Evolutionary conservation across 2,888 invertebrate genomes (phyloP).

Genomic region (Pollenia amentaria): DNA sequence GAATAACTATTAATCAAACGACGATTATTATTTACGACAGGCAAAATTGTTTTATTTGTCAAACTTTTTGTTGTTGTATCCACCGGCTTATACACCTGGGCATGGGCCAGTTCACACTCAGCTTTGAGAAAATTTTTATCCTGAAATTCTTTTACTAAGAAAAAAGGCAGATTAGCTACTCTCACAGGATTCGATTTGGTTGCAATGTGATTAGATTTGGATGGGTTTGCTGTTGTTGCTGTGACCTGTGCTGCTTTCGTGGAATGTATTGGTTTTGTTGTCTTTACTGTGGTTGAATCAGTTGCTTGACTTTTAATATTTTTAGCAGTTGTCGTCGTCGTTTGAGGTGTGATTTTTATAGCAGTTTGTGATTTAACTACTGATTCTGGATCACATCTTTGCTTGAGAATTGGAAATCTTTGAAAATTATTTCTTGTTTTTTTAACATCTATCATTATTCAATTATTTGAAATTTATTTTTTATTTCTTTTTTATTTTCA

Average conservation of each 20-base stretch:
- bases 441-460: constrained; percentile 83
- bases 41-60: constrained; percentile 54
- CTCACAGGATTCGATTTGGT: constrained; percentile 79
- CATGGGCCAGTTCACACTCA: constrained; percentile 83
- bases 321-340: constrained; percentile 57
- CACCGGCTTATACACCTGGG: constrained; percentile 78
- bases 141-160: constrained; percentile 81
- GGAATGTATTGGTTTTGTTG: constrained; percentile 60
- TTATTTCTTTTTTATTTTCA: constrained; percentile 66
- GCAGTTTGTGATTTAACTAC: constrained; percentile 58
- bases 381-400: constrained; percentile 75
- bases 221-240: constrained; percentile 27
- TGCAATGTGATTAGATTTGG: constrained; percentile 50
- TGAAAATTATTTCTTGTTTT: constrained; percentile 80
- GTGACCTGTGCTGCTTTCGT: constrained; percentile 45
- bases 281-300: constrained; percentile 40
- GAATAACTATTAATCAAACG: constrained; percentile 74
- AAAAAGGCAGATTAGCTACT: constrained; percentile 81
- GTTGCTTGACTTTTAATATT: constrained; percentile 66
- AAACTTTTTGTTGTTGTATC: constrained; percentile 34
- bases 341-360: constrained; percentile 64
- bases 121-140: constrained; percentile 83
- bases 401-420: constrained; percentile 81
- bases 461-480: constrained; percentile 68
- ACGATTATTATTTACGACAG: constrained; percentile 53